A percentile compares a stretch with the other conserved stretches of the same genome.
phyloP scores from a whole-genome alignment of 2,888 invertebrate species.

The Zele albiditarsus region DNA sequence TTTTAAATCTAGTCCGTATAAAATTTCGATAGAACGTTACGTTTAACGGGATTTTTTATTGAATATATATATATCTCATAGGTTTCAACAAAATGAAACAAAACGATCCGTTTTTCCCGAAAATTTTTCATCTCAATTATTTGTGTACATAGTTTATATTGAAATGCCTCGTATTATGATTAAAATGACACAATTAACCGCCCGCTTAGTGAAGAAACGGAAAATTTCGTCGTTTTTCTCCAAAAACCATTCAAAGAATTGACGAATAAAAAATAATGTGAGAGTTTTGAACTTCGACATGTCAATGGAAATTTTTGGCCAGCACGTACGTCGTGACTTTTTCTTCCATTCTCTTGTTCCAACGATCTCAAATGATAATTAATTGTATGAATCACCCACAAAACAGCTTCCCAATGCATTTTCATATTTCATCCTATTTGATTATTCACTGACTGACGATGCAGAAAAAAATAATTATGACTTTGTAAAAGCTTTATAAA shows the following conservation, averaged over 20 bases:
- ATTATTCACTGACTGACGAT: not conserved
- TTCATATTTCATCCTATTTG: not conserved
- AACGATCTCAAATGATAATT: not conserved
- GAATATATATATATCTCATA: not conserved
- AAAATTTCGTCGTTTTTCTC: not conserved
- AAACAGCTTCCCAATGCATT: not conserved
- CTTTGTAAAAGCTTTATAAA: no score
- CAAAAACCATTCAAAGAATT: not conserved
- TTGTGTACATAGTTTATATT: constrained; percentile 11
- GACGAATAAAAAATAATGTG: not conserved
- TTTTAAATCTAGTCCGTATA: not conserved
- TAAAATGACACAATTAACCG: not conserved
- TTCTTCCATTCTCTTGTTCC: not conserved
- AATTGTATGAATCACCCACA: not conserved
- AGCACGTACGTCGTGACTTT: not conserved
- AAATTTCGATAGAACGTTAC: not conserved
- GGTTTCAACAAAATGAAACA: no score
- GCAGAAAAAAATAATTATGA: no score
- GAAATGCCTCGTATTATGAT: not conserved
- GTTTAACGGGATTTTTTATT: not conserved
- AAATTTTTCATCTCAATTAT: constrained; percentile 15
- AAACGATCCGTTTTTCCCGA: constrained; percentile 32
- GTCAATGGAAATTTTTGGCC: constrained; percentile 12
- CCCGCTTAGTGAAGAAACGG: not conserved
- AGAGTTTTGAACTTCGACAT: constrained; percentile 17